Base-by-base conservation (phyloP, 2,113 vertebrate species). In the Grallaria varia region DNA sequence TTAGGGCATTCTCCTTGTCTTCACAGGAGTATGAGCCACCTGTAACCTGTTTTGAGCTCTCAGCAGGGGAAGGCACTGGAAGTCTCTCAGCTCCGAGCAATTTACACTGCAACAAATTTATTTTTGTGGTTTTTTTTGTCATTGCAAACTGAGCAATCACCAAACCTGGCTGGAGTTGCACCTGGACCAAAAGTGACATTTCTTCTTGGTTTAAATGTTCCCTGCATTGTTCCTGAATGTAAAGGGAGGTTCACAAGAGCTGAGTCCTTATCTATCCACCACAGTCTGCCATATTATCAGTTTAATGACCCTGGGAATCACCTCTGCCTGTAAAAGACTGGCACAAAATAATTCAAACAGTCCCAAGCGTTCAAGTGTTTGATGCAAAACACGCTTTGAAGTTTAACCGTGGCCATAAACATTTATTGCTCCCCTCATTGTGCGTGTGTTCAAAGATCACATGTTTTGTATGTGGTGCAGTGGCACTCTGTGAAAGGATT, bases 311-410 rank as follows among this genome's bases (percentile, higher is more conserved):
- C 45, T 67, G 53, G 25, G 23, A 94, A 90, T 73, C 45, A 77
- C 20, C 19, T 77, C 30, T 76, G n/a, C 21, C 37, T 55, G 19
- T 76, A 84, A 93, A 93, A 77, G 31, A 53, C 15, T 35, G 64
- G 40, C 33, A 77, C 55, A 28, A 63, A 40, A 30, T 63, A 88
- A 71, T 80, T 93, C 79, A 84, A 96, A 89, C n/a, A 75, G 24
- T 23, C 59, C 64, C 27, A 73, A 40, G 28, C 0, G 0, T 64
- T 75, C 7, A 25, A 87, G 37, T 45, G 50, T 94, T 94, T 93
- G 28, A 44, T 86, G 62, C 59, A 86, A 95, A 96, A 84, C 85
- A 92, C 15, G 9, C 88, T 96, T 96, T 95, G 94, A 94, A 94
- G 85, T 96, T 90, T 88, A 88, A 77, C 88, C 24, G 9, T 27